Conservation (phyloP, 2,113 vertebrate species). For the Rhinoderma darwinii region DNA sequence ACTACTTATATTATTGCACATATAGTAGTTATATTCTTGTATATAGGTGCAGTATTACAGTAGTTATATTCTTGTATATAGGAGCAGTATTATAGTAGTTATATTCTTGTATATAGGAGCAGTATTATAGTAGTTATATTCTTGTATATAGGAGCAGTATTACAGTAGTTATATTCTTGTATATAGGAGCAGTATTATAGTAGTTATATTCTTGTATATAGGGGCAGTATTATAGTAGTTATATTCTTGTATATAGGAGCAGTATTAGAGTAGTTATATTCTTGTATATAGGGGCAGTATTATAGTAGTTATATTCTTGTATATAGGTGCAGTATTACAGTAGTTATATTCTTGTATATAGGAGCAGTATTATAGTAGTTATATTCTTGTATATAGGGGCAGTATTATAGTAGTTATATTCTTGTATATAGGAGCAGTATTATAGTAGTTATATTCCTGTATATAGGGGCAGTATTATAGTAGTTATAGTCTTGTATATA, state of each 20-base stretch:
- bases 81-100: background rate
- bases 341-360: background rate
- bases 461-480: background rate
- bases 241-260: background rate
- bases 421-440: background rate
- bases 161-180: background rate
- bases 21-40: background rate
- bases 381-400: background rate
- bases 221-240: background rate
- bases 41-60: background rate
- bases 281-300: background rate
- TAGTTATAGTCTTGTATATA: background rate
- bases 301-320: slow-evolving; percentile 1
- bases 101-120: background rate
- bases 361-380: background rate
- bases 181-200: background rate
- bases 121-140: background rate
- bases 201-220: too few relatives aligned
- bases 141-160: background rate
- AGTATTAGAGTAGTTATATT: background rate
- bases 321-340: background rate
- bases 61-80: background rate
- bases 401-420: background rate
- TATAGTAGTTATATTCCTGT: background rate
- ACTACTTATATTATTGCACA: background rate